Evolutionary conservation across 2,113 vertebrate genomes (phyloP).

Genomic region (Macroglossus sobrinus): DNA sequence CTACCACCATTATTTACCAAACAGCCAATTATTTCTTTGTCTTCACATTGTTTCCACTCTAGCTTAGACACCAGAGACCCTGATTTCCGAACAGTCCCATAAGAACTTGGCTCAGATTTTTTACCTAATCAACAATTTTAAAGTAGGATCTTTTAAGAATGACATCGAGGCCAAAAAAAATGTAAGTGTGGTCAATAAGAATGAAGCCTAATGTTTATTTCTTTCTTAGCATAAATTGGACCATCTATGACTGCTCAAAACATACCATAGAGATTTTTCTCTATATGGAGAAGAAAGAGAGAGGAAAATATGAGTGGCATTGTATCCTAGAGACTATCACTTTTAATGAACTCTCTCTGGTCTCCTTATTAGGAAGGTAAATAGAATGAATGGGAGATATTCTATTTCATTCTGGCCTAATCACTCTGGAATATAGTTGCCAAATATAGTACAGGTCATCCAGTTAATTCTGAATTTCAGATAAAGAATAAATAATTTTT

Average conservation of each 20-base stretch:
- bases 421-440: background rate
- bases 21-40: background rate
- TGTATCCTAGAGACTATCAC: background rate
- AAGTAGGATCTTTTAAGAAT: background rate
- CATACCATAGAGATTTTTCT: background rate
- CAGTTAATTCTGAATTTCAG: constrained; percentile 5
- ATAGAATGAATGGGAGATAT: background rate
- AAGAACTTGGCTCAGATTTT: background rate
- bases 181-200: background rate
- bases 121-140: background rate
- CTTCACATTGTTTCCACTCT: background rate
- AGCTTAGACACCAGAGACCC: background rate
- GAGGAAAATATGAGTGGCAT: background rate
- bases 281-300: background rate
- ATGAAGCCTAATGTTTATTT: background rate
- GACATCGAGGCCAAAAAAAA: background rate
- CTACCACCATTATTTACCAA: background rate
- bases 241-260: background rate
- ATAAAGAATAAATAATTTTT: background rate
- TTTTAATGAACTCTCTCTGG: background rate
- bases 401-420: background rate
- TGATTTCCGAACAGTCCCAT: background rate
- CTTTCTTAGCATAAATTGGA: background rate
- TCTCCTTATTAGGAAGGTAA: background rate
- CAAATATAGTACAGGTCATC: background rate